Conservation (phyloP, 2,113 vertebrate species). For the Elachura formosa region DNA sequence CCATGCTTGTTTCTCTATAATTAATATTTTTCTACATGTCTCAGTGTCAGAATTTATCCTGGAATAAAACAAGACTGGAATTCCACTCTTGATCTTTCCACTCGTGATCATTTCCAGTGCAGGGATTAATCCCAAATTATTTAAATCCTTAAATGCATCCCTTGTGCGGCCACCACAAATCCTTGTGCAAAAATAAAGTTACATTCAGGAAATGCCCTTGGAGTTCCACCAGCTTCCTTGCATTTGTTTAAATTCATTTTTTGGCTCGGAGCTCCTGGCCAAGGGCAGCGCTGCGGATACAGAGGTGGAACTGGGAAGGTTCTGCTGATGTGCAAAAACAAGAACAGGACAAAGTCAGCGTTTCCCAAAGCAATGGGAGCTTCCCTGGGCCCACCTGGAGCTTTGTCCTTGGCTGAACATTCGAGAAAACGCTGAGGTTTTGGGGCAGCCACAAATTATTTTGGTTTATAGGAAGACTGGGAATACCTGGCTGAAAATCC, state of each 20-base stretch:
- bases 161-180: accelerated
- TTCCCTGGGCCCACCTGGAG: background rate
- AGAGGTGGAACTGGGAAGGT: background rate
- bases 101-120: background rate
- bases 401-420: background rate
- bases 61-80: background rate
- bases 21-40: background rate
- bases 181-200: background rate
- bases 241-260: background rate
- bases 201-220: background rate
- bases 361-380: background rate
- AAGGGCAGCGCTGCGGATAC: background rate
- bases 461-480: background rate
- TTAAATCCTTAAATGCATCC: accelerated
- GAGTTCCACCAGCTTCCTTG: background rate
- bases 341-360: background rate
- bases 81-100: background rate
- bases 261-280: background rate
- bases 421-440: accelerated
- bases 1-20: background rate
- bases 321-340: background rate
- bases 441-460: background rate
- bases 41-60: background rate
- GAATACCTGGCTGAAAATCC: background rate
- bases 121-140: background rate